These are phyloP conservation scores for Xenopus laevis DNA, from an alignment of 2,113 vertebrate genomes.

Conservation along the genomic window DNA sequence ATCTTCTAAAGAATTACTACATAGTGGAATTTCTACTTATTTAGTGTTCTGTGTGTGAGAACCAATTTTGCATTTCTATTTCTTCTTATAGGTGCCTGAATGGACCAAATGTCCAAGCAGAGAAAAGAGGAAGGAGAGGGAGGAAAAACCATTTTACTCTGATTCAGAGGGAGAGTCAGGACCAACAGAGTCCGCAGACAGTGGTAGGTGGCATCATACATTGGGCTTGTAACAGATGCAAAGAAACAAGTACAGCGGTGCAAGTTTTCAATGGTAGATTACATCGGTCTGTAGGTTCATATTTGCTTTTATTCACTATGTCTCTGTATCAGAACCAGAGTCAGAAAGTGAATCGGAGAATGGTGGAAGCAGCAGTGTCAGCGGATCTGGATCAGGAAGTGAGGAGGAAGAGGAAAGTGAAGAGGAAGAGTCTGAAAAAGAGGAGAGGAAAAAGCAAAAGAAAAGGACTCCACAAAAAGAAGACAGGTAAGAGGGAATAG, in stretches of 20 bases:
- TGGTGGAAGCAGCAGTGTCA: constrained; percentile 58
- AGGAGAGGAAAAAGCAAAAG: constrained; percentile 70
- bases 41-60: background rate
- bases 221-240: too few relatives aligned
- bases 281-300: too few relatives aligned
- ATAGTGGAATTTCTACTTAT: background rate
- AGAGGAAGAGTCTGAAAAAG: constrained; percentile 71
- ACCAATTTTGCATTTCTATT: background rate
- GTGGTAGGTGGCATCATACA: constrained; percentile 66
- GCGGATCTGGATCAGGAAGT: constrained; percentile 60
- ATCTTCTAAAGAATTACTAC: background rate
- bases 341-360: constrained; percentile 73
- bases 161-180: constrained; percentile 94
- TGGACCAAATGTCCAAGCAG: constrained; percentile 95
- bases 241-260: too few relatives aligned
- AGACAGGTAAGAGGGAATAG: background rate
- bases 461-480: constrained; percentile 60
- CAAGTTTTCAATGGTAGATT: too few relatives aligned
- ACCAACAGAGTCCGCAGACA: constrained; percentile 92
- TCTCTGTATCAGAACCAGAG: constrained; percentile 71
- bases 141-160: constrained; percentile 95
- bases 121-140: constrained; percentile 95
- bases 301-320: background rate
- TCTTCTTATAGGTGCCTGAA: constrained; percentile 81
- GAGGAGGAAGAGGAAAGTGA: constrained; percentile 71